These are phyloP conservation scores for Smutsia gigantea DNA, from an alignment of 2,797 vertebrate species.

Conservation along the genomic window DNA sequence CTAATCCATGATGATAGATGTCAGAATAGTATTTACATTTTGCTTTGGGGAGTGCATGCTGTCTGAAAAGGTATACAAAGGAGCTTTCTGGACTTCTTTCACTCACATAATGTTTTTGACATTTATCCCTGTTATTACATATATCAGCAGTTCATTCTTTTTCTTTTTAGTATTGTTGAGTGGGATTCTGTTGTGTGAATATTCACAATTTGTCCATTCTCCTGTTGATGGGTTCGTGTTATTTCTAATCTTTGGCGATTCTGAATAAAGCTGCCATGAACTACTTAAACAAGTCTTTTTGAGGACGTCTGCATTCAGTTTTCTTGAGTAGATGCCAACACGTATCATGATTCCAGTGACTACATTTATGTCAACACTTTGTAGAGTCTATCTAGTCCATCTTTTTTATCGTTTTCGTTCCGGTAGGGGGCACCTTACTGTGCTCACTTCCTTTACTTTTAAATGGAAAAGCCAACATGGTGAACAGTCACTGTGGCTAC, in stretches of 20 bases:
- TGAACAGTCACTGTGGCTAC: not conserved
- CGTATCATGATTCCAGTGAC: not conserved
- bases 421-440: not conserved
- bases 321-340: not conserved
- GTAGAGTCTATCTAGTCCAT: not conserved
- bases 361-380: not conserved
- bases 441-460: not conserved
- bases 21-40: no score
- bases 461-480: not conserved
- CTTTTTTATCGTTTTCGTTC: not conserved
- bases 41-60: no score
- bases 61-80: no score
- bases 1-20: no score
- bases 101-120: not conserved
- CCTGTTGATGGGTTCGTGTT: not conserved
- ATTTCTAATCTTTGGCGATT: not conserved
- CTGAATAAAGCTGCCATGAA: not conserved
- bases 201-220: not conserved
- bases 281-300: not conserved
- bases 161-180: not conserved
- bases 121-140: not conserved
- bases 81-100: slow-evolving; percentile 16
- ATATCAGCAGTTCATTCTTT: not conserved
- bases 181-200: not conserved
- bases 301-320: not conserved